Evolutionary conservation across 2,113 vertebrate genomes (phyloP), one percentile per base, ranked within the genome.

Genomic region (Raphicerus campestris): DNA sequence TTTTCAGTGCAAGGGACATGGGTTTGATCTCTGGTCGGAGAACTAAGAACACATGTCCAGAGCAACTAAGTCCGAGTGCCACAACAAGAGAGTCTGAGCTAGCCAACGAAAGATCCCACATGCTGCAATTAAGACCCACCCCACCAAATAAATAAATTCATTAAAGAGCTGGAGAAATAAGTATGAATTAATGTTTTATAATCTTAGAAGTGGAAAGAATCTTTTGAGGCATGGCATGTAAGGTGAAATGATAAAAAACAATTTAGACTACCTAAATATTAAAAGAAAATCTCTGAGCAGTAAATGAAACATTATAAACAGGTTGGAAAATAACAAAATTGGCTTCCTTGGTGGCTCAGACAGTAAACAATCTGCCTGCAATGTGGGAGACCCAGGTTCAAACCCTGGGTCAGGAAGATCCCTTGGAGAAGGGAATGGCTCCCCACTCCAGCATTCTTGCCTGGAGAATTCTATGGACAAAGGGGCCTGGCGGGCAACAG

Each of bases 311-410:
- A 58, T 56, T 24, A 20, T 6, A 55, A 93, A 35, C 45, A 88
- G 61, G 16, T 9, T 84, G 53, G 51, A 73, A 93, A 70, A 80
- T 87, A 80, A 89, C 35, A 70, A 87, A 77, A 55, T 22, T 58
- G 3, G 24, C 63, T 70, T 70, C 32, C 63, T 70, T 35, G 63
- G 63, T 66, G 63, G n/a, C 63, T 70, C 17, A 70, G n/a, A 35
- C n/a, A 20, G 63, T 70, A 70, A 70, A 20, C n/a, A 70, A 35
- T 70, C 63, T 20, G 63, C n/a, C 63, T 70, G 63, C 63, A 35
- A 35, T 70, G 17, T 20, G 63, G n/a, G n/a, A 70, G n/a, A 35
- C n/a, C n/a, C 17, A 70, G 63, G 63, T 70, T 70, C 63, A 70
- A 0, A 20, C 63, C n/a, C n/a, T 70, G n/a, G 63, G 63, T 70